Evolutionary conservation across 2,113 vertebrate species (phyloP).

Genomic region (Haemorhous mexicanus): DNA sequence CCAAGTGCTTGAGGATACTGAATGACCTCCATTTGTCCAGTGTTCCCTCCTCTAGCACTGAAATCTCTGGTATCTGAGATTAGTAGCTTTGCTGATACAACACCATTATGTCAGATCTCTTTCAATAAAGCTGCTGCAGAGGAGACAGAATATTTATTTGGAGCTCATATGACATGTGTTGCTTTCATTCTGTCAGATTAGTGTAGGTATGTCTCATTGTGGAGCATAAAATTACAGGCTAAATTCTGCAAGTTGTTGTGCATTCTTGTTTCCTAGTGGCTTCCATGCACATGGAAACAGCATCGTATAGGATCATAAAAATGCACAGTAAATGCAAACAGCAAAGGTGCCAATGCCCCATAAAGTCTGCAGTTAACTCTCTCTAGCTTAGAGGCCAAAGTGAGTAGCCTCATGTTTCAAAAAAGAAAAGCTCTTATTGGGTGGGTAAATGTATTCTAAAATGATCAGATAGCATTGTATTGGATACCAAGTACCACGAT

Average conservation of each 20-base stretch:
- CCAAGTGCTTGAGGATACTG: neutral
- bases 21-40: neutral
- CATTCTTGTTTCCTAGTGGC: neutral
- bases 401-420: neutral
- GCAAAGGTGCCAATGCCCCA: neutral
- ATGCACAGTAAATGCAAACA: neutral
- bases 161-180: neutral
- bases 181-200: neutral
- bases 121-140: neutral
- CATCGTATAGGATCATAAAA: neutral
- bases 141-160: constrained; percentile 17
- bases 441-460: neutral
- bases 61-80: neutral
- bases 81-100: neutral
- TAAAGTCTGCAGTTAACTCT: neutral
- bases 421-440: neutral
- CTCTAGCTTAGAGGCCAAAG: neutral
- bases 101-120: constrained; percentile 11
- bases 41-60: neutral
- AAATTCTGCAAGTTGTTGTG: neutral
- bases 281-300: neutral
- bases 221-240: neutral
- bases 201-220: neutral
- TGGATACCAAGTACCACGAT: neutral
- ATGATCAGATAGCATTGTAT: neutral